Evolutionary conservation across 2,797 vertebrate genomes (phyloP).

Genomic region (Eremophila alpestris): DNA sequence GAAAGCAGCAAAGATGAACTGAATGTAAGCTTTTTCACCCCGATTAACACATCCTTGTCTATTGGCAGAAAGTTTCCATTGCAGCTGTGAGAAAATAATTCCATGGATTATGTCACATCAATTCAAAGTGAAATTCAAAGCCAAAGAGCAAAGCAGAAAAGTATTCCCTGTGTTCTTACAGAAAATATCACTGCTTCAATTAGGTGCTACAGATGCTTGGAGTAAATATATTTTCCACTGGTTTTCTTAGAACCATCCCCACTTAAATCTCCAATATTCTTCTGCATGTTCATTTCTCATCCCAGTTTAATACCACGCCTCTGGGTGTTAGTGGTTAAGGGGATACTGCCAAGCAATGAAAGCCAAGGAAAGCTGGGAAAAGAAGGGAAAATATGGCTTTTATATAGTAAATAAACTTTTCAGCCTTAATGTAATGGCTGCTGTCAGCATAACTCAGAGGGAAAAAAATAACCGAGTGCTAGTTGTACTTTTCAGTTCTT

Average conservation of each 20-base stretch:
- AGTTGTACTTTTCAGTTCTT: slow-evolving; percentile 21
- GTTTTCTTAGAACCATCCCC: slow-evolving; percentile 44
- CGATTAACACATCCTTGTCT: slow-evolving; percentile 13
- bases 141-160: slow-evolving; percentile 60
- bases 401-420: slow-evolving; percentile 56
- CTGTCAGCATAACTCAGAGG: slow-evolving; percentile 9
- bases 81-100: slow-evolving; percentile 58
- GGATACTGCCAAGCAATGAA: slow-evolving; percentile 31
- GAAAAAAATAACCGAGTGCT: not conserved
- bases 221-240: slow-evolving; percentile 55
- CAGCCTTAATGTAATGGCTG: slow-evolving; percentile 1
- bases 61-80: slow-evolving; percentile 66
- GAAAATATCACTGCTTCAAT: slow-evolving; percentile 51
- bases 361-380: slow-evolving; percentile 59
- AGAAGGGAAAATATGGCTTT: slow-evolving; percentile 42
- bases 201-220: slow-evolving; percentile 38
- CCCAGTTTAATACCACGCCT: slow-evolving; percentile 35
- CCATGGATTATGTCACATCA: slow-evolving; percentile 41
- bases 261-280: slow-evolving; percentile 32
- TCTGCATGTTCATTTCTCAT: slow-evolving; percentile 36
- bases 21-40: slow-evolving; percentile 44
- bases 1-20: slow-evolving; percentile 45
- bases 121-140: slow-evolving; percentile 60
- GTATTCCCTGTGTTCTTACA: slow-evolving; percentile 59
- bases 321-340: slow-evolving; percentile 44